These are phyloP conservation scores for Lordiphosa collinella DNA, from an alignment of 1,140 invertebrate species.

Conservation along the genomic window DNA sequence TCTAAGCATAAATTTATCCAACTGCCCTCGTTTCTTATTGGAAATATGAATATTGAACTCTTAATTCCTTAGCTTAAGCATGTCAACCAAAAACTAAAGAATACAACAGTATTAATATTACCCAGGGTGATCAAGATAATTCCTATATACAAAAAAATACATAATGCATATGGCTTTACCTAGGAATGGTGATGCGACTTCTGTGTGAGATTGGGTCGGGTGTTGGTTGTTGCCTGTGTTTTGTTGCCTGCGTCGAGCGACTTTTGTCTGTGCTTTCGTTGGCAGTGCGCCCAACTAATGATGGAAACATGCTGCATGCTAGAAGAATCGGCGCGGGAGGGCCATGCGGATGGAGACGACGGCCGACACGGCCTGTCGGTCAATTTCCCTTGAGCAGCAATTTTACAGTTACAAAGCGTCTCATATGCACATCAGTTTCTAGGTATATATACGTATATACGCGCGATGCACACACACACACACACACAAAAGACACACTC, in stretches of 20 bases:
- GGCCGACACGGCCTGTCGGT: constrained; percentile 45
- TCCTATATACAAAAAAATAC: constrained; percentile 1
- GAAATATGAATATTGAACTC: too few species aligned
- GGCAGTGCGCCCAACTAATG: constrained; percentile 68
- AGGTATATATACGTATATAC: constrained; percentile 24
- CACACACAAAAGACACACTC: constrained; percentile 55
- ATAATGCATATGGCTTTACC: constrained; percentile 3
- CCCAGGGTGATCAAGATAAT: constrained; percentile 10
- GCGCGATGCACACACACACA: constrained; percentile 22
- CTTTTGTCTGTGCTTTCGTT: constrained; percentile 64
- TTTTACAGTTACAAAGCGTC: constrained; percentile 38
- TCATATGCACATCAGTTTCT: constrained; percentile 41
- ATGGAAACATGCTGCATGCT: constrained; percentile 65
- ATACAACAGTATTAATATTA: neutral
- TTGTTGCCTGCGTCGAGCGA: constrained; percentile 41
- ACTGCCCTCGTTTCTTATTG: too few species aligned
- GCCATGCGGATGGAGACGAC: constrained; percentile 20
- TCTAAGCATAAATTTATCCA: too few species aligned
- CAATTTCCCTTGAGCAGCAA: constrained; percentile 42
- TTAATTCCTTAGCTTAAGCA: too few species aligned
- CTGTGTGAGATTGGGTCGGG: too few species aligned
- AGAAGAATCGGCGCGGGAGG: constrained; percentile 47
- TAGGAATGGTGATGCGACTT: too few species aligned
- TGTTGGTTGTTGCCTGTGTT: neutral
- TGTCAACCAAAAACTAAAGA: too few species aligned